phyloP scores from a whole-genome alignment of 2,797 vertebrate species.

The Pristis pectinata region DNA sequence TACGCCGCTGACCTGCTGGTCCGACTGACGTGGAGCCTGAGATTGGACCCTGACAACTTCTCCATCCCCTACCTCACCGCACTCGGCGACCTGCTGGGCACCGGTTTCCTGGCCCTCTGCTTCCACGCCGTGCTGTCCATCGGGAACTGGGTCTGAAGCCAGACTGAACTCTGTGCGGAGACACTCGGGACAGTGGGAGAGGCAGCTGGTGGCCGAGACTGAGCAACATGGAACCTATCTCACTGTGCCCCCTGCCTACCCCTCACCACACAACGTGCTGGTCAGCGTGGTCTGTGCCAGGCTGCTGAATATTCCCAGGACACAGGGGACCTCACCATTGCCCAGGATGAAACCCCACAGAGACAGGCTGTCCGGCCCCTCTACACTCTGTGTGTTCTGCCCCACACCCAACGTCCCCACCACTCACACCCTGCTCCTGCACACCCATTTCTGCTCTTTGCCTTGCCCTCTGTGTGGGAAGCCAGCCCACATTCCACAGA shows the following conservation, averaged over 20 bases:
- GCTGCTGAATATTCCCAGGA: no score
- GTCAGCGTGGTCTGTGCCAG: no score
- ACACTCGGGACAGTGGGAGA: background rate
- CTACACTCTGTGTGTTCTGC: background rate
- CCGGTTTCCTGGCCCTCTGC: constrained; percentile 77
- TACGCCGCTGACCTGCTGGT: constrained; percentile 82
- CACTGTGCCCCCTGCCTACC: no score
- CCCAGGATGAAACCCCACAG: no score
- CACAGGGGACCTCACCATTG: no score
- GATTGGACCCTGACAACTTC: constrained; percentile 87
- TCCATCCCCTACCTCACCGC: constrained; percentile 96
- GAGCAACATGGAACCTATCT: no score
- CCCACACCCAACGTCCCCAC: background rate
- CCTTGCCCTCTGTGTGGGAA: background rate
- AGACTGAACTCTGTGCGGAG: background rate
- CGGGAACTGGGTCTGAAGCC: background rate
- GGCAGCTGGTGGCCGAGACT: no score
- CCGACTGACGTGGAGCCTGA: constrained; percentile 75
- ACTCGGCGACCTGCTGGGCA: constrained; percentile 85
- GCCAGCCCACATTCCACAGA: no score
- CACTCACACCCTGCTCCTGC: no score
- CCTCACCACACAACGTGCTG: background rate
- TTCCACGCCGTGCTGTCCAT: constrained; percentile 65
- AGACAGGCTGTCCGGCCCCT: background rate
- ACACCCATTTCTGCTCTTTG: no score